Base-by-base conservation (phyloP, 1,140 invertebrate genomes). In the Eurosta solidaginis region DNA sequence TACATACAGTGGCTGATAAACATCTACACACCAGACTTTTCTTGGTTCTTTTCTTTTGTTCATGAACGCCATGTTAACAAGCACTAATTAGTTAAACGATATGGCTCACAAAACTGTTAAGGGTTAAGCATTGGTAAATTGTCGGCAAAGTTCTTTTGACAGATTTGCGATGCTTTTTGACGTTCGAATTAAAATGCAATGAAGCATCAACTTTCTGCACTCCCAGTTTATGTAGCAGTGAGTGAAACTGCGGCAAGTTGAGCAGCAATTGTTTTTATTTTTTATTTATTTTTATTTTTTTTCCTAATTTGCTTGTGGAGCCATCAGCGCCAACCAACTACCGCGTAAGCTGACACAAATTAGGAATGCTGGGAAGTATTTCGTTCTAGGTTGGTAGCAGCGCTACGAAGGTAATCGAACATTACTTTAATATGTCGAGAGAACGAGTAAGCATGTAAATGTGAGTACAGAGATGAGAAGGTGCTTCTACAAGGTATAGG, bases 111-210 rank as follows among this genome's bases (percentile, higher is more conserved):
- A 14, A 2, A n/a, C 59, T 68, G 33, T n/a, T n/a, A n/a, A n/a
- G 40, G 59, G 33, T 68, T 68, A 68, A 42, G 59, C 1, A 14
- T 40, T 68, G 40, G 59, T 22, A 17, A 68, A 40, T 68, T 68
- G 59, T 29, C 73, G 74, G 79, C 82, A 79, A 79, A 77, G 80
- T 82, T 77, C 79, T 84, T 84, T 86, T 86, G 84, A 86, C 83
- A 85, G 83, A 86, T 86, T 86, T 84, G 85, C 78, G 81, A 80
- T 81, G 84, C 84, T 83, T 73, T 81, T 81, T 78, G 82, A 85
- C 81, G 81, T 85, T 82, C 84, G 82, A 85, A 85, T 85, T 85
- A 84, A 85, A 83, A 84, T 82, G 82, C 84, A 85, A 85, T 85
- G 83, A 82, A 82, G 83, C 83, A 78, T 74, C 47, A 68, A 68